Evolutionary conservation across 2,888 invertebrate species (phyloP), one percentile per base, ranked within the genome.

Genomic region (Synanthedon formicaeformis): DNA sequence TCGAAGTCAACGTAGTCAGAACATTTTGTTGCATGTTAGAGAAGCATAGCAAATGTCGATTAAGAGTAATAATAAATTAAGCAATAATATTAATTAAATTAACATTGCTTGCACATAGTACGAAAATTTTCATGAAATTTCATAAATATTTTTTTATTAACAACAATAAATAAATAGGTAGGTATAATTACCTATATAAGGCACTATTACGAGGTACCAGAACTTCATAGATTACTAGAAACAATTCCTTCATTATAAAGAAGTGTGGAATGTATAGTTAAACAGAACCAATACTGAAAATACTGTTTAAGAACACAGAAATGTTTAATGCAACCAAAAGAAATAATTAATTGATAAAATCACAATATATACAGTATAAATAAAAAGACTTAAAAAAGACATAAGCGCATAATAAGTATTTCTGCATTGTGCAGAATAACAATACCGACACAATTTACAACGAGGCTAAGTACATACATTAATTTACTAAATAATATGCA

Each of bases 371-470:
- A 49, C 49, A 49, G 52, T 78, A n/a, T n/a, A n/a, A n/a, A n/a
- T n/a, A 73, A 78, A 34, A 34, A 84, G 78, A 85, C 76, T 77
- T 71, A 79, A 79, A 72, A 23, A 76, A 73, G 79, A 80, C 73
- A 84, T 86, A 87, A 87, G 87, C 87, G 87, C 87, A 87, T 85
- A 86, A 81, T 80, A 85, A 84, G 78, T 86, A 87, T 85, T 87
- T 87, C 87, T 75, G 86, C 87, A 86, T 86, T 87, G 78, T 87
- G 86, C 87, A 87, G 87, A 87, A 87, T 87, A 87, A 87, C 87
- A 86, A 83, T 86, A 85, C 82, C 78, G 85, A 85, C 84, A 82
- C 81, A 86, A 86, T 87, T 86, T 87, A 87, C 86, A 87, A 81
- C 82, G 79, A 81, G 72, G 71, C 69, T 71, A 23, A 23, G 5